Base-by-base conservation (phyloP, 2,797 vertebrate species). In the Uromys caudimaculatus region DNA sequence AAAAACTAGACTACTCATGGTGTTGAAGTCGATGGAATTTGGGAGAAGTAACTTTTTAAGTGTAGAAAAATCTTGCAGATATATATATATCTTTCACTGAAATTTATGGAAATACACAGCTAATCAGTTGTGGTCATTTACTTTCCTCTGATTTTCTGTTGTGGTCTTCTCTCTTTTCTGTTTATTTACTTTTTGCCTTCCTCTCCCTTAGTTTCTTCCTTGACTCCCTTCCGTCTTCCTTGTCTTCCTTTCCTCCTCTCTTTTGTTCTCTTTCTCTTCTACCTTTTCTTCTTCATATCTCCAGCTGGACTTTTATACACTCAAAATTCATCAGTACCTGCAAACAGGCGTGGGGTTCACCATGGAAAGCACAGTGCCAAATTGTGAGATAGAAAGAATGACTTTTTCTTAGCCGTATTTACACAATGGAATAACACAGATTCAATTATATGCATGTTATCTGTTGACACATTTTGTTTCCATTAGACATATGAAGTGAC, bases 1-100 rank as follows among this genome's bases (percentile, higher is more conserved):
- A 93, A 96, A 96, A 96, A 75, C 75, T 95, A 93, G n/a, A 92
- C 79, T 92, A 82, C 96, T 93, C 96, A 95, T 96, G 85, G 84
- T 85, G 71, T 85, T 81, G 93, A 96, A 93, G 44, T 89, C 79
- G 95, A 73, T 96, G 87, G 73, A 81, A 56, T 87, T 91, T 47
- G 52, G 24, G 35, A 85, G 41, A 93, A 93, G 29, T 88, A 91
- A 91, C 64, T 94, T 92, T 97, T 77, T 93, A 94, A 94, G 32
- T 96, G 64, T 64, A 94, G 58, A 87, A 88, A 77, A 95, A 77
- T 95, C 94, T 95, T 90, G 41, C 60, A 97, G 92, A 95, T 56
- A 96, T 67, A 95, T 56, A 96, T 67, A 62, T 67, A 75, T 82
- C 62, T 86, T 91, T 90, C 95, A 35, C 84, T 88, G 19, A 92